phyloP scores from a whole-genome alignment of 1,140 invertebrate genomes.

The Wiebesia pumilae region DNA sequence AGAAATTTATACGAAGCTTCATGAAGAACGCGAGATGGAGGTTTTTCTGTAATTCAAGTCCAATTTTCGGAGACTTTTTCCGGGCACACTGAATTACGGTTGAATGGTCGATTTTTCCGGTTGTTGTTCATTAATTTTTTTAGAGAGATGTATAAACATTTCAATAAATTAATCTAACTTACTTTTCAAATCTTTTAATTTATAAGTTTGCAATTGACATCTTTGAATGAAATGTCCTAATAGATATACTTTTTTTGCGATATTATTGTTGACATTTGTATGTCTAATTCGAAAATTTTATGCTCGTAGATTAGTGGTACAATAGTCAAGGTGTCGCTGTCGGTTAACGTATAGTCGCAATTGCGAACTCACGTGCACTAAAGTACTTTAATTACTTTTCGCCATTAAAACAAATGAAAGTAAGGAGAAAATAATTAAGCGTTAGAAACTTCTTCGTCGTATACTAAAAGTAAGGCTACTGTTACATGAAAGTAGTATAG shows the following conservation, averaged over 20 bases:
- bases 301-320: not conserved
- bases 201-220: too few relatives aligned
- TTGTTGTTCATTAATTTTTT: not conserved
- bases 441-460: not conserved
- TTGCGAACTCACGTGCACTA: not conserved
- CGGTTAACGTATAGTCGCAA: constrained; percentile 22
- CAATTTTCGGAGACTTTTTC: constrained; percentile 27
- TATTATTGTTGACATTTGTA: constrained; percentile 9
- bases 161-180: too few relatives aligned
- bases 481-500: not conserved
- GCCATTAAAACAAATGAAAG: constrained; percentile 41
- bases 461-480: not conserved
- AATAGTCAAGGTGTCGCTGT: not conserved
- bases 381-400: constrained; percentile 41
- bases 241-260: not conserved
- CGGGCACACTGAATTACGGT: not conserved
- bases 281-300: not conserved
- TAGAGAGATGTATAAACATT: too few relatives aligned
- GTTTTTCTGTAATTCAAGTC: constrained; percentile 17
- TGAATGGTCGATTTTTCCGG: not conserved
- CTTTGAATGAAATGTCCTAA: not conserved
- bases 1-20: constrained; percentile 13
- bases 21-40: not conserved
- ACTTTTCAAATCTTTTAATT: too few relatives aligned
- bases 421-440: constrained; percentile 37